phyloP scores from a whole-genome alignment of 2,113 vertebrate species.

The Catagonus wagneri region DNA sequence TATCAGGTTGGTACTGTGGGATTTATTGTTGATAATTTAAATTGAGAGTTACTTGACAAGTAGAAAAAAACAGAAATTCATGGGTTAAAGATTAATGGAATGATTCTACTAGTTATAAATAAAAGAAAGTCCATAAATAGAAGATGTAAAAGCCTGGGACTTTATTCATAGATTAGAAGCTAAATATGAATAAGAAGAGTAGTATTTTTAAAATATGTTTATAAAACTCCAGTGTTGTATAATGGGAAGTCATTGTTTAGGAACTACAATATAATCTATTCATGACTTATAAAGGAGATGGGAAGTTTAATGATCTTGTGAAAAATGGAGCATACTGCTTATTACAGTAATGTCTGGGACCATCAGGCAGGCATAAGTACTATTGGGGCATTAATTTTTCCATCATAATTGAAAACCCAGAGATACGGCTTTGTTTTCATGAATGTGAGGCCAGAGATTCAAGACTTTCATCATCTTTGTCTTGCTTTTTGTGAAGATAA shows the following conservation, averaged over 20 bases:
- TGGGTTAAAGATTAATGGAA: conserved; percentile 63
- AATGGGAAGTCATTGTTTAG: conserved; percentile 46
- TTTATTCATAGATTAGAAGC: conserved; percentile 34
- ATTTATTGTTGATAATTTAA: conserved; percentile 56
- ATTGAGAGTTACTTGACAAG: conserved; percentile 20
- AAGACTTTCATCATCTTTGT: background rate
- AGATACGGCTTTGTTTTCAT: background rate
- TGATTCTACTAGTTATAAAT: conserved; percentile 33
- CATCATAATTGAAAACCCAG: conserved; percentile 35
- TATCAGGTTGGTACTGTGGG: background rate
- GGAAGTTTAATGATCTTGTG: conserved; percentile 18
- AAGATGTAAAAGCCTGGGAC: conserved; percentile 22
- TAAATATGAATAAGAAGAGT: conserved; percentile 34
- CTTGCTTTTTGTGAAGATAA: background rate
- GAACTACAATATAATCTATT: conserved; percentile 36
- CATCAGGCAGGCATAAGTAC: conserved; percentile 10
- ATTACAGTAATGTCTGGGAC: background rate
- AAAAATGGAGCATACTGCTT: conserved; percentile 1
- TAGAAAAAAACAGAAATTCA: background rate
- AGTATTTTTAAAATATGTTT: conserved; percentile 56
- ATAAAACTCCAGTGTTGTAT: conserved; percentile 10
- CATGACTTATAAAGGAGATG: conserved; percentile 50
- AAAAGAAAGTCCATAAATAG: conserved; percentile 51
- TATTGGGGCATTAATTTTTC: background rate
- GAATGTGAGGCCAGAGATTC: background rate